Base-by-base conservation (phyloP, 2,888 invertebrate species). In the Chouioia cunea region DNA sequence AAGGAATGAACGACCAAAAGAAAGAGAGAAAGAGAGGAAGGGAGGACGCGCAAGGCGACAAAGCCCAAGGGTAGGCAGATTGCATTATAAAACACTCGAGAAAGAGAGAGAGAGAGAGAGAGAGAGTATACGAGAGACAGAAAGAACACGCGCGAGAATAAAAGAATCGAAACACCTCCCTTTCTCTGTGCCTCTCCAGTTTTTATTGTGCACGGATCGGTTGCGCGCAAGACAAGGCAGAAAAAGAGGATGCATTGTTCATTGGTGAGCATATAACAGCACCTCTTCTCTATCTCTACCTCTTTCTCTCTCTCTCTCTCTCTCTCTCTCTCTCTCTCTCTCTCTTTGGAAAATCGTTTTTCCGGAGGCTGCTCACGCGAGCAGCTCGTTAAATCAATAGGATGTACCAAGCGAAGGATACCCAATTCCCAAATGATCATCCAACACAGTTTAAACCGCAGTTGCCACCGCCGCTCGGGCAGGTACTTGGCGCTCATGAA, bases 381-480 rank as follows among this genome's bases (percentile, higher is more conserved):
- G 48, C 57, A 22, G 63, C 66, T 71, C 63, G 64, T 67, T 67
- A 71, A 68, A 68, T 27, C 67, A 67, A 64, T 65, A n/a, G n/a
- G n/a, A n/a, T n/a, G n/a, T n/a, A 36, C 56, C 22, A 8, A 12
- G 43, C 36, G 57, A 14, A 4, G 47, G 12, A 16, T 4, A 20
- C 44, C 16, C 52, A 72, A 70, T 71, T 74, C 72, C 75, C 77
- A 78, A 80, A 79, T 79, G 76, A 77, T 79, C 73, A 77, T 74
- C 75, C 77, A 79, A 80, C 77, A 36, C 36, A 71, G 70, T 73
- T 74, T 50, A 50, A 62, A 52, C 71, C 75, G 76, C 75, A 63
- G 73, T 58, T 10, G 58, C 58, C 46, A 58, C 58, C 46, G 58
- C 22, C 53, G 14, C 22, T 20, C 15, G 27, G 4, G n/a, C 14